Conservation (phyloP, 2,113 vertebrate species). For the Mustelus asterias region DNA sequence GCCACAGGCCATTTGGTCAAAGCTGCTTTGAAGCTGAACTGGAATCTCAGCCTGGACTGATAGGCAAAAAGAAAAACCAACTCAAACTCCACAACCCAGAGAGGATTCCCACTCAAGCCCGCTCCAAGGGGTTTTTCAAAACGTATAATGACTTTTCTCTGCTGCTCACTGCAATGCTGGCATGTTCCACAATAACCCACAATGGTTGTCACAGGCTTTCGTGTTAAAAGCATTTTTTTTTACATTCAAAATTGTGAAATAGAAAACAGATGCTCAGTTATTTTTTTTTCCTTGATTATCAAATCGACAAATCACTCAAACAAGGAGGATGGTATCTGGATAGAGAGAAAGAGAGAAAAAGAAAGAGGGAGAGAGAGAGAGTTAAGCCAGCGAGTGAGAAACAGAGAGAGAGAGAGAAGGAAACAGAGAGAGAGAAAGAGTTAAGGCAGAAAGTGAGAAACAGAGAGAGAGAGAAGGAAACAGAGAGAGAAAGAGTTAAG, state of each 20-base stretch:
- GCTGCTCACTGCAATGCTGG: neutral
- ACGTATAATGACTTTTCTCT: constrained; percentile 8
- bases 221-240: constrained; percentile 22
- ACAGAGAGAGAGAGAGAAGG: neutral
- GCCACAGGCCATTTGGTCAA: constrained; percentile 33
- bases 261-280: constrained; percentile 34
- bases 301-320: constrained; percentile 17
- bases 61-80: neutral
- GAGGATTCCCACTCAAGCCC: neutral
- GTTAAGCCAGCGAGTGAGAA: neutral
- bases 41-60: neutral
- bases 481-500: neutral
- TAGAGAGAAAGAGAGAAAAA: neutral
- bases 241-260: constrained; percentile 11
- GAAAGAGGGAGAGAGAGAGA: constrained; percentile 15
- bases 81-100: neutral
- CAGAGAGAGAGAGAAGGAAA: neutral
- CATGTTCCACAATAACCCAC: neutral
- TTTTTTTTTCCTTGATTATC: constrained; percentile 20
- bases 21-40: constrained; percentile 1
- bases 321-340: neutral
- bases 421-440: neutral
- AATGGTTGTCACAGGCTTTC: constrained; percentile 2
- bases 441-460: neutral
- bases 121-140: neutral